Evolutionary conservation across 1,140 invertebrate genomes (phyloP), one percentile per base, ranked within the genome.

Genomic region (Pseudoatta argentina): DNA sequence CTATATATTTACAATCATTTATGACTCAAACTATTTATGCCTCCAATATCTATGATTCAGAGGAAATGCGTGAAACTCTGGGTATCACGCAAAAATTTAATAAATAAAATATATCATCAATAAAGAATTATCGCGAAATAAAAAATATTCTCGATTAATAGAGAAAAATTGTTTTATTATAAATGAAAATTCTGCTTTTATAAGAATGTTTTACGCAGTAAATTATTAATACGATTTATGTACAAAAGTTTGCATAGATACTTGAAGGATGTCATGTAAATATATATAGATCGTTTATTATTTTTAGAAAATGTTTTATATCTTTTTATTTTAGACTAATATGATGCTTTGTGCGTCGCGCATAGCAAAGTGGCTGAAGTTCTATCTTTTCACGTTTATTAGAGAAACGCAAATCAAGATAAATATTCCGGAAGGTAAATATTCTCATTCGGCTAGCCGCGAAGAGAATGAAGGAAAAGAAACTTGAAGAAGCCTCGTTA

Each of bases 1-100:
- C n/a, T 39, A 57, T 39, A 67, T 55, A 79, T 48, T 8, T 59
- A 24, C 55, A 73, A 82, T 34, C 39, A 55, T 82, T 82, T 81
- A n/a, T 69, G 34, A 79, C 61, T 34, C 51, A 71, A 61, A 73
- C 79, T 61, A 48, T 59, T 39, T 61, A 34, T 61, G 18, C 34
- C 67, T 61, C 12, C 12, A 6, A 48, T 59, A 82, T 82, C 53
- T 21, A 21, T 44, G 67, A 82, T 82, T 82, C 53, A 72, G 21
- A 72, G 14, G 2, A 79, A 79, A 27, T 59, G 18, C 67, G 12
- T 55, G 6, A 39, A 21, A n/a, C 8, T 66, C 18, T 6, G 1
- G 3, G 18, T 78, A 34, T 18, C 18, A 12, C 71, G 10, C 10
- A 30, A 21, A 78, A 66, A 16, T 34, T 48, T 66, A 1, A 53